Evolutionary conservation across 2,888 invertebrate species (phyloP), one percentile per base, ranked within the genome.

Genomic region (Mallateleia sp.): DNA sequence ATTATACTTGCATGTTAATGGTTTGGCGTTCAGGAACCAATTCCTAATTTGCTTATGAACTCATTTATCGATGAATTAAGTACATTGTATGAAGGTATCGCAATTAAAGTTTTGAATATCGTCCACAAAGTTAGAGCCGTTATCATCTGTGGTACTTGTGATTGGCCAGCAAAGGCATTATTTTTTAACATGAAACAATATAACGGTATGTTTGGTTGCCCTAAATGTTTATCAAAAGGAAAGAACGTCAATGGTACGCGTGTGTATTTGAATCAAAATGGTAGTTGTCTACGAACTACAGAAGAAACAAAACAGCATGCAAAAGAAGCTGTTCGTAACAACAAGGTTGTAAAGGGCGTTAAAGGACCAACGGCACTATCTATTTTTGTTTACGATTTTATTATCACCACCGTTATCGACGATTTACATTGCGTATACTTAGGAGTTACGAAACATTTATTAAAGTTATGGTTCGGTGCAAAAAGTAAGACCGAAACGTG

Each of bases 61-160:
- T 45, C 42, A 3, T 71, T 71, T 58, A 0, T 71, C 14, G 22
- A 56, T 8, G 71, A 71, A 45, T 58, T 71, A 18, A 11, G 5
- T 5, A 9, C 25, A 45, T 56, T 71, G 20, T 71, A 54, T 9
- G 8, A n/a, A 14, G 56, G 71, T 7, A 28, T 71, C 2, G n/a
- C 56, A 45, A 20, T 71, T 0, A 58, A 42, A 14, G 20, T 71
- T 25, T 22, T 34, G 20, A 24, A 54, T 15, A 9, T 28, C 9
- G 3, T 52, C 15, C 47, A 32, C 14, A 28, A 11, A 2, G n/a
- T 71, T 9, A 56, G 22, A 42, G 56, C 28, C 5, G 20, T 71
- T 20, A 56, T 71, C 5, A 58, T 71, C 14, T 71, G 75, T n/a
- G 75, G 75, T 20, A 77, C 75, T 5, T 77, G 75, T 18, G 75